A percentile compares a stretch with the other conserved stretches of the same genome.
phyloP scores from a whole-genome alignment of 2,888 invertebrate species.

The Agrochola litura region DNA sequence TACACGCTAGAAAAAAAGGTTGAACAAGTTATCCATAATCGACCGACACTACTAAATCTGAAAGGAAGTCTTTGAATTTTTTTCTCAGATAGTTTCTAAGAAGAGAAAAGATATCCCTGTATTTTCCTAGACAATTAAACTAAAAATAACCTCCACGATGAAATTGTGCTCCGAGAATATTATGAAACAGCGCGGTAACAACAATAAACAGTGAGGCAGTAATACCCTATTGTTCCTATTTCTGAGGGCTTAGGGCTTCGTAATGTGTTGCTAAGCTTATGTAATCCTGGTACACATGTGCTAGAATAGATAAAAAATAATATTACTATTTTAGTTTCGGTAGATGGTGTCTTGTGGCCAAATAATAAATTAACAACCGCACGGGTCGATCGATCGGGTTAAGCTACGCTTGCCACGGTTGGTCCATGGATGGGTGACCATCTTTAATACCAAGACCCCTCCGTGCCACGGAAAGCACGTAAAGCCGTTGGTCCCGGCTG shows the following conservation, averaged over 20 bases:
- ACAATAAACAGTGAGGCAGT: conserved; percentile 37
- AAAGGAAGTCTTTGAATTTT: not conserved
- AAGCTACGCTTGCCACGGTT: too few relatives aligned
- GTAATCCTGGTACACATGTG: conserved; percentile 47
- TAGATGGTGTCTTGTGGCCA: not conserved
- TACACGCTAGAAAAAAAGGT: conserved; percentile 2
- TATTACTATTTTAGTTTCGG: not conserved
- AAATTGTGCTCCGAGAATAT: conserved; percentile 24
- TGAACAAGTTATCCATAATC: not conserved
- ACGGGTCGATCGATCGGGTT: too few relatives aligned
- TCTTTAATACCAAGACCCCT: too few relatives aligned
- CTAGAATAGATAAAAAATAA: conserved; percentile 13
- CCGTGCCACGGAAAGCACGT: too few relatives aligned
- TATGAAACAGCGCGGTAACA: conserved; percentile 22
- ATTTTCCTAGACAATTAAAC: conserved; percentile 13
- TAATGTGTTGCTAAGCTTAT: conserved; percentile 37
- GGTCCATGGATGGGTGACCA: too few relatives aligned
- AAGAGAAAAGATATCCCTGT: not conserved
- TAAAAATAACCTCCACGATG: conserved; percentile 13
- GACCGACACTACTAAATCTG: not conserved
- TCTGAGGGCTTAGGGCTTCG: conserved; percentile 33
- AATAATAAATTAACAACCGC: too few relatives aligned
- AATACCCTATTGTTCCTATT: conserved; percentile 53
- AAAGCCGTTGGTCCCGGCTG: too few relatives aligned
- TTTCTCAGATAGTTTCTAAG: not conserved